Evolutionary conservation across 1,140 invertebrate genomes (phyloP), one percentile per base, ranked within the genome.

Genomic region (Eriocheir sinensis): DNA sequence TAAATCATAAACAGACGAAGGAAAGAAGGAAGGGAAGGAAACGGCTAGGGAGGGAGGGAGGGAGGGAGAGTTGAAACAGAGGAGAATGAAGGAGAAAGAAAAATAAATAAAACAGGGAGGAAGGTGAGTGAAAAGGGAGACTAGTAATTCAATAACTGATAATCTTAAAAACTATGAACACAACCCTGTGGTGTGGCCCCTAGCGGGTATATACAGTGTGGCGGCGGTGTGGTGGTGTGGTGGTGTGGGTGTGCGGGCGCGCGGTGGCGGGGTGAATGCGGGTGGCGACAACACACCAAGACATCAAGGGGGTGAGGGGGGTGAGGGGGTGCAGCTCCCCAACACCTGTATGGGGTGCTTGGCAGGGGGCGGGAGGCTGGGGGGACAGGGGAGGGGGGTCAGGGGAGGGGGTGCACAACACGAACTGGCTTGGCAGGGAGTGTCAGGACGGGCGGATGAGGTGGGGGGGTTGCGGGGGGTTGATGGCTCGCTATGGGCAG

Each of bases 71-170:
- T 9, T n/a, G 32, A 34, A 34, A 34, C 32, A n/a, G 32, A 9
- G 32, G 36, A 21, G 81, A n/a, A n/a, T 32, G 79, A 72, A 15
- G 90, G 21, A 53, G 32, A 38, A 30, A 27, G 27, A 2, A 34
- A 92, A 95, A 96, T 17, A n/a, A 72, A 36, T 41, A 48, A 38
- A n/a, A n/a, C 32, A 48, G 72, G 38, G 91, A 41, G 32, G 60
- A 15, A 86, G n/a, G n/a, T n/a, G n/a, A n/a, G n/a, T n/a, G n/a
- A n/a, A n/a, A n/a, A n/a, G n/a, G n/a, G n/a, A n/a, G n/a, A n/a
- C n/a, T n/a, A n/a, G n/a, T n/a, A n/a, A n/a, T n/a, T n/a, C n/a
- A n/a, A n/a, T n/a, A n/a, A n/a, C n/a, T n/a, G n/a, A n/a, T n/a
- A n/a, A n/a, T n/a, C n/a, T n/a, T n/a, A n/a, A n/a, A n/a, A n/a